Percentiles rank a stretch among this genome's conserved stretches.
These are phyloP conservation scores for Drosophila prosaltans DNA, from an alignment of 1,140 invertebrate species.

Conservation along the genomic window DNA sequence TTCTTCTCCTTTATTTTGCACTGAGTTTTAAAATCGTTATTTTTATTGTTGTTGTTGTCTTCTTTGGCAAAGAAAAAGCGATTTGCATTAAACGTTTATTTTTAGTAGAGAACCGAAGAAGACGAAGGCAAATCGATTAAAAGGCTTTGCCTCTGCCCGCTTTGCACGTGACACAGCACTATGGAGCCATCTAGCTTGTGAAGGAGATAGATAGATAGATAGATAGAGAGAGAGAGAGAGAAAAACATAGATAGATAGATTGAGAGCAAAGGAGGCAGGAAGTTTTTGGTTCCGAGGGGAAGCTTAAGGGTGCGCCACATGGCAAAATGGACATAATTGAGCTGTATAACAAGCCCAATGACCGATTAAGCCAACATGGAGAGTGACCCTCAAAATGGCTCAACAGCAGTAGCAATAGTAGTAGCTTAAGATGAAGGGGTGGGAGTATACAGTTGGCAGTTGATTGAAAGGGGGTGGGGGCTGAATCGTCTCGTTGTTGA, in stretches of 20 bases:
- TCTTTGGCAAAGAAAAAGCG: constrained; percentile 46
- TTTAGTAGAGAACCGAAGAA: constrained; percentile 54
- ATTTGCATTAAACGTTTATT: constrained; percentile 78
- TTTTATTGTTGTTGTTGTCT: constrained; percentile 30
- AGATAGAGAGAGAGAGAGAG: background rate
- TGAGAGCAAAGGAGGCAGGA: background rate
- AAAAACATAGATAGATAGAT: background rate
- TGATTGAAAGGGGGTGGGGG: background rate
- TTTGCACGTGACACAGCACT: constrained; percentile 61
- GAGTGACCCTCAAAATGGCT: constrained; percentile 39
- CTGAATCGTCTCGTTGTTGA: background rate
- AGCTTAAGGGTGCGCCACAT: constrained; percentile 67
- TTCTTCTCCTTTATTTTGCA: constrained; percentile 51
- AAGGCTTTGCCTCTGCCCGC: constrained; percentile 49
- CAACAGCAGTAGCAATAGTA: background rate
- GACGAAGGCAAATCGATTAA: constrained; percentile 68
- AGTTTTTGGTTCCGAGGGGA: constrained; percentile 6
- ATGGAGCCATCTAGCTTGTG: background rate
- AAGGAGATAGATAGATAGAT: background rate
- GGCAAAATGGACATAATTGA: constrained; percentile 77
- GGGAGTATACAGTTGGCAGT: background rate
- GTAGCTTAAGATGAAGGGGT: background rate
- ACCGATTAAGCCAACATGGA: constrained; percentile 74
- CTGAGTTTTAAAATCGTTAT: constrained; percentile 37
- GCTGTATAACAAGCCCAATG: constrained; percentile 79